These are phyloP conservation scores for Octopus sinensis DNA, from an alignment of 1,140 invertebrate species.

Conservation along the genomic window DNA sequence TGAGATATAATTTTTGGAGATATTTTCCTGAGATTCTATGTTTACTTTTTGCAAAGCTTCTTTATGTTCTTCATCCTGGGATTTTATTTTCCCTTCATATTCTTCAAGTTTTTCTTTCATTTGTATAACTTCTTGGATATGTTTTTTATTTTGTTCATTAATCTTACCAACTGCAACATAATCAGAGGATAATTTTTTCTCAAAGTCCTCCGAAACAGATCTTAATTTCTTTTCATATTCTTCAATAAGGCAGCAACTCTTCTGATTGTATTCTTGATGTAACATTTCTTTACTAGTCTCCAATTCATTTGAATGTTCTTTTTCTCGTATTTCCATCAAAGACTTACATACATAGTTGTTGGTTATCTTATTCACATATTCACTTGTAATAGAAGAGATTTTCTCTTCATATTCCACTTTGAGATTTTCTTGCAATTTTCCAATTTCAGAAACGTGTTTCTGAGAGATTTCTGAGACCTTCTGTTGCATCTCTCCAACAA, in stretches of 20 bases:
- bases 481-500: neutral
- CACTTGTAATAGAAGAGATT: neutral
- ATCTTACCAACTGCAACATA: neutral
- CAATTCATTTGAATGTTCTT: neutral
- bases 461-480: neutral
- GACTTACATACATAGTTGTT: neutral
- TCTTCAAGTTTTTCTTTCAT: neutral
- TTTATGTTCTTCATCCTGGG: neutral
- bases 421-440: neutral
- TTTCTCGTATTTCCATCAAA: neutral
- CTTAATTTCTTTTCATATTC: neutral
- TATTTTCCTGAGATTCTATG: neutral
- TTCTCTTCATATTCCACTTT: neutral
- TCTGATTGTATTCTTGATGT: neutral
- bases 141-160: neutral
- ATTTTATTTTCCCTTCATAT: neutral
- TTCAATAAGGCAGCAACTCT: neutral
- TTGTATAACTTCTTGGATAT: neutral
- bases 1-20: neutral
- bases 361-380: neutral
- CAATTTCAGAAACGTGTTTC: neutral
- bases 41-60: neutral
- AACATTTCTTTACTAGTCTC: neutral
- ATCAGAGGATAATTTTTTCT: neutral
- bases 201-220: neutral